A percentile compares a stretch with the other conserved stretches of the same genome.
Conservation (phyloP, 2,113 vertebrate genomes). For the Cervus canadensis region DNA sequence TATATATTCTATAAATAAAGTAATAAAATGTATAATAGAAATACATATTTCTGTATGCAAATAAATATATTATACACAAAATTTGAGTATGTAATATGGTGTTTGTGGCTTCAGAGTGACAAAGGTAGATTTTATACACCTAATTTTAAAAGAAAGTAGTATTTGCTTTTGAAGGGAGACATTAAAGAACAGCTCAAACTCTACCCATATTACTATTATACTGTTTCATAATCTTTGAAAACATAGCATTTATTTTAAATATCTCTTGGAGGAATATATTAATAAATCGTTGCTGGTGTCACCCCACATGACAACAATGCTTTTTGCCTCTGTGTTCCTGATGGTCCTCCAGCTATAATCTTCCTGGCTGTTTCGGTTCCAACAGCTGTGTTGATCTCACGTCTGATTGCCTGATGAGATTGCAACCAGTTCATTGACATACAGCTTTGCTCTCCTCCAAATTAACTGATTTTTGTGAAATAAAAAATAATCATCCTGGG, state of each 20-base stretch:
- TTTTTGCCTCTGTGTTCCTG: constrained; percentile 3
- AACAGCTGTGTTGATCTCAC: constrained; percentile 62
- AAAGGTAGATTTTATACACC: not conserved
- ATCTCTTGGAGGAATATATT: constrained; percentile 27
- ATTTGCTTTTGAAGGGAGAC: constrained; percentile 16
- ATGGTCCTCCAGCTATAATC: not conserved
- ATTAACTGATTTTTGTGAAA: constrained; percentile 65
- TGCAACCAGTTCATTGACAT: constrained; percentile 33
- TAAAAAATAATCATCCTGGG: constrained; percentile 56
- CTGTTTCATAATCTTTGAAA: constrained; percentile 12
- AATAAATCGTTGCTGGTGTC: constrained; percentile 41
- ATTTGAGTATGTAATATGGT: constrained; percentile 19
- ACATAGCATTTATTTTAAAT: constrained; percentile 6
- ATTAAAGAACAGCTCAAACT: not conserved
- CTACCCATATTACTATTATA: not conserved
- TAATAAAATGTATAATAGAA: constrained; percentile 71
- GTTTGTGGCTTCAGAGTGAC: constrained; percentile 25
- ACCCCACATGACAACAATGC: not conserved
- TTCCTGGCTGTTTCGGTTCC: not conserved
- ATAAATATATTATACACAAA: constrained; percentile 75
- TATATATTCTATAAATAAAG: constrained; percentile 68
- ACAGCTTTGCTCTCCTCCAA: constrained; percentile 46
- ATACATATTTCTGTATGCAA: constrained; percentile 78
- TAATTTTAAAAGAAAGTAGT: not conserved
- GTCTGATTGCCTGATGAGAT: constrained; percentile 66